phyloP scores from a whole-genome alignment of 64 coral and sea anemone species.

The Montipora efflorescens region DNA sequence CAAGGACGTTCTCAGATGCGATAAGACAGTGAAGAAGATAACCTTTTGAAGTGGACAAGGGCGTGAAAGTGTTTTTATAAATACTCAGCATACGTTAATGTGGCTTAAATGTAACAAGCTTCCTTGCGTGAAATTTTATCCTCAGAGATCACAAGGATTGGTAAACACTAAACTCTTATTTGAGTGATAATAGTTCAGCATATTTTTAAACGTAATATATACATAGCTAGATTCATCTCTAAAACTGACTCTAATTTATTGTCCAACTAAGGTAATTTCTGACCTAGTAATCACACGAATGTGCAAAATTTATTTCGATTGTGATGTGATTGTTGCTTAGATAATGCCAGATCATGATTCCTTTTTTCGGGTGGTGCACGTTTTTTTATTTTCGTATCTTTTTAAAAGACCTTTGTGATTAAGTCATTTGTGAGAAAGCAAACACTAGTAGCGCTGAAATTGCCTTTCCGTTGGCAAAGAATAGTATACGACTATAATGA shows the following conservation, averaged over 20 bases:
- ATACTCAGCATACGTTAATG: background rate
- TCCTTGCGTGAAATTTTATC: background rate
- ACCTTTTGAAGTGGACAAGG: background rate
- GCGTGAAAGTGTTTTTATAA: background rate
- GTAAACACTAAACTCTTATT: background rate
- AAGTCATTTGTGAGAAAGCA: no score
- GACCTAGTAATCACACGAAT: no score
- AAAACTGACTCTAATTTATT: no score
- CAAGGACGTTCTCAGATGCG: background rate
- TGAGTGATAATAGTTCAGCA: background rate
- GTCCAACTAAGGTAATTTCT: no score
- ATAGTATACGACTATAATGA: background rate
- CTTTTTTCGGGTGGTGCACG: background rate
- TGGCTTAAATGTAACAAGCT: background rate
- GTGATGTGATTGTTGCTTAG: background rate
- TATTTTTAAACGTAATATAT: background rate
- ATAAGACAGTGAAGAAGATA: background rate
- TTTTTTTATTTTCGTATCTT: background rate
- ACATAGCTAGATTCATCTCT: no score
- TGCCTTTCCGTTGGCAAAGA: background rate
- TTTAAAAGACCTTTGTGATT: no score
- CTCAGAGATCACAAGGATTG: background rate
- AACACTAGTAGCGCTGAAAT: background rate
- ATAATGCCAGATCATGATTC: background rate
- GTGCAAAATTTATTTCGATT: background rate